Evolutionary conservation across 2,888 invertebrate species (phyloP), one percentile per base, ranked within the genome.

Genomic region (Diplazon laetatorius): DNA sequence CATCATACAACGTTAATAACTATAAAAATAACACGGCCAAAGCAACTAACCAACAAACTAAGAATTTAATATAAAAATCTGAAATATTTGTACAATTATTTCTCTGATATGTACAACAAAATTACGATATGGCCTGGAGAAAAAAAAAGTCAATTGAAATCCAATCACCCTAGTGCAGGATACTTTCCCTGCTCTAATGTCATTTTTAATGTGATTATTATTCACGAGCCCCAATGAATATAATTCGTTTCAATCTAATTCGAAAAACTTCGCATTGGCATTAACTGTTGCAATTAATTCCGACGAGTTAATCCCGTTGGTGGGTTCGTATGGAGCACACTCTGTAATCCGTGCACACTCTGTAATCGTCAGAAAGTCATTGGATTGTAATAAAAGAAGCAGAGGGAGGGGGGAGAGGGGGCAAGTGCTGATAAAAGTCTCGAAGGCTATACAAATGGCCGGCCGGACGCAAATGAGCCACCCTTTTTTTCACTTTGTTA

Each of bases 401-500:
- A n/a, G n/a, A n/a, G n/a, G n/a, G n/a, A n/a, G n/a, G n/a, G n/a
- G n/a, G n/a, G n/a, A n/a, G n/a, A n/a, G n/a, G n/a, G n/a, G n/a
- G n/a, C n/a, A n/a, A 42, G 22, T 42, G 39, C 39, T 39, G 22
- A 22, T 25, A n/a, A 30, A 50, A 55, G 37, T 55, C 55, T 55
- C 30, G 9, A 30, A 14, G n/a, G 55, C 52, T 35, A 10, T 68
- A 42, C 48, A 62, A 71, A 72, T 57, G 66, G 66, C 39, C n/a
- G n/a, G 12, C 63, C 25, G 22, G 63, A 35, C 50, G 69, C 76
- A 63, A 72, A 78, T 69, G 68, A 71, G 68, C 72, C 59, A 72
- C 72, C 72, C 75, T 76, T 80, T 79, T 60, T 80, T 79, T n/a
- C n/a, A n/a, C 81, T 83, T 73, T 80, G 75, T 79, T n/a, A 80